Conservation (phyloP, 2,888 invertebrate species). For the Drosophila quinaria region DNA sequence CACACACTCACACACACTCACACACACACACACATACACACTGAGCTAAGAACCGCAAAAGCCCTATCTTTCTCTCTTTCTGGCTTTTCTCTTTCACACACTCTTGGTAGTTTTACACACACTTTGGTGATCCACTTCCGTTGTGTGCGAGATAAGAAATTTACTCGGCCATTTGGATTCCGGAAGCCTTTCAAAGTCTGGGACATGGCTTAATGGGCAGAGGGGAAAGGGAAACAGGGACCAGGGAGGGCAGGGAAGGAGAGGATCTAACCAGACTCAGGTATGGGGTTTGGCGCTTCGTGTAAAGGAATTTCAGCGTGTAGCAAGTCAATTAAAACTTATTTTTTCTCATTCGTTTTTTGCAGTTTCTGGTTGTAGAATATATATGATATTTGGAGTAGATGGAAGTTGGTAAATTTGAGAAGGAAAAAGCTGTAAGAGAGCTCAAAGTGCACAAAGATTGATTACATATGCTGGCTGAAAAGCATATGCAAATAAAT, state of each 20-base stretch:
- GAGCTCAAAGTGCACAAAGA: not conserved
- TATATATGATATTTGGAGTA: slow-evolving; percentile 16
- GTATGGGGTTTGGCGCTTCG: slow-evolving; percentile 14
- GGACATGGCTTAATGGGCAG: not conserved
- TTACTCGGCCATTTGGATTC: slow-evolving; percentile 53
- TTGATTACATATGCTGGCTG: slow-evolving; percentile 1
- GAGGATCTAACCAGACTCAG: slow-evolving; percentile 17
- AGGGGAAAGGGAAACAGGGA: not conserved
- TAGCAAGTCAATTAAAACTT: slow-evolving; percentile 75
- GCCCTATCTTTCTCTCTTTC: slow-evolving; percentile 8
- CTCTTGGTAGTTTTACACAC: slow-evolving; percentile 37
- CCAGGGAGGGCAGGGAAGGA: not conserved
- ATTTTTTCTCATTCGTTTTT: slow-evolving; percentile 20
- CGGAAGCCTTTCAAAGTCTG: slow-evolving; percentile 40
- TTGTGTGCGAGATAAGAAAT: slow-evolving; percentile 56
- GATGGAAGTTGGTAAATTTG: slow-evolving; percentile 1
- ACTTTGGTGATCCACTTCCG: slow-evolving; percentile 63
- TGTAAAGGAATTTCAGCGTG: slow-evolving; percentile 35
- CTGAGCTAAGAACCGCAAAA: slow-evolving; percentile 36
- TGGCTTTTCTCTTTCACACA: not conserved
- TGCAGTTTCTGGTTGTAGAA: slow-evolving; percentile 3
- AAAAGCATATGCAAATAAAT: not conserved
- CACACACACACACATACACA: slow-evolving; percentile 28
- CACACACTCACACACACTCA: slow-evolving; percentile 31
- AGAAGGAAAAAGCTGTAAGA: slow-evolving; percentile 4